Percentiles rank a stretch among this genome's conserved stretches.
phyloP scores from a whole-genome alignment of 2,797 vertebrate species.

The Luscinia luscinia region DNA sequence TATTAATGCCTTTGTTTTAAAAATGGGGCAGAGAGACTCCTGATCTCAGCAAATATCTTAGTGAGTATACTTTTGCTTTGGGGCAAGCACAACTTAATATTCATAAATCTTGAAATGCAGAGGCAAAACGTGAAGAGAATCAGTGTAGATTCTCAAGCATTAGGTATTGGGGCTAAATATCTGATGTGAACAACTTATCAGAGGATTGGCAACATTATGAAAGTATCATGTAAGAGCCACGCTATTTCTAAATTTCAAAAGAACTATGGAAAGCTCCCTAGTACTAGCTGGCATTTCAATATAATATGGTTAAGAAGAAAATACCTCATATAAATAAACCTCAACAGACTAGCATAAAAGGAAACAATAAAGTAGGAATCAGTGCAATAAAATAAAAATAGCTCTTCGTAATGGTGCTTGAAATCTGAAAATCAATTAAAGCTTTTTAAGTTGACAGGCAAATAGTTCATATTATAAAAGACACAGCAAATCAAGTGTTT shows the following conservation, averaged over 20 bases:
- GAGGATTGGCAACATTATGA: slow-evolving; percentile 81
- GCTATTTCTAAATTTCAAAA: slow-evolving; percentile 76
- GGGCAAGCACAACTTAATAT: slow-evolving; percentile 82
- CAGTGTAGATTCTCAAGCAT: slow-evolving; percentile 76
- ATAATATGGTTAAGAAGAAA: slow-evolving; percentile 76
- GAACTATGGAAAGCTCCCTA: slow-evolving; percentile 57
- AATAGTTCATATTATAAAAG: background rate
- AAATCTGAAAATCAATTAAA: slow-evolving; percentile 60
- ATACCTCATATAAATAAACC: slow-evolving; percentile 65
- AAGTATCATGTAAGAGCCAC: slow-evolving; percentile 75
- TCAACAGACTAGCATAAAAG: slow-evolving; percentile 21
- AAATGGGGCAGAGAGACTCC: slow-evolving; percentile 79
- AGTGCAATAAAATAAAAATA: slow-evolving; percentile 54
- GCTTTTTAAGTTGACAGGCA: background rate
- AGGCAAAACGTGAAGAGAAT: slow-evolving; percentile 76
- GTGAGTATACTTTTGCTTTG: slow-evolving; percentile 81
- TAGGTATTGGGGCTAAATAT: slow-evolving; percentile 81
- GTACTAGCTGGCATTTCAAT: slow-evolving; percentile 76
- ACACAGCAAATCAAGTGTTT: background rate
- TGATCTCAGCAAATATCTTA: slow-evolving; percentile 84
- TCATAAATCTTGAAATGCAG: slow-evolving; percentile 79
- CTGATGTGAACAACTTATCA: slow-evolving; percentile 82
- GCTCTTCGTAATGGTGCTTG: background rate
- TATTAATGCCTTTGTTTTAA: slow-evolving; percentile 80
- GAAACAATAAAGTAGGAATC: slow-evolving; percentile 61